Evolutionary conservation across 2,113 vertebrate species (phyloP), one percentile per base, ranked within the genome.

Genomic region (Theristicus caerulescens): DNA sequence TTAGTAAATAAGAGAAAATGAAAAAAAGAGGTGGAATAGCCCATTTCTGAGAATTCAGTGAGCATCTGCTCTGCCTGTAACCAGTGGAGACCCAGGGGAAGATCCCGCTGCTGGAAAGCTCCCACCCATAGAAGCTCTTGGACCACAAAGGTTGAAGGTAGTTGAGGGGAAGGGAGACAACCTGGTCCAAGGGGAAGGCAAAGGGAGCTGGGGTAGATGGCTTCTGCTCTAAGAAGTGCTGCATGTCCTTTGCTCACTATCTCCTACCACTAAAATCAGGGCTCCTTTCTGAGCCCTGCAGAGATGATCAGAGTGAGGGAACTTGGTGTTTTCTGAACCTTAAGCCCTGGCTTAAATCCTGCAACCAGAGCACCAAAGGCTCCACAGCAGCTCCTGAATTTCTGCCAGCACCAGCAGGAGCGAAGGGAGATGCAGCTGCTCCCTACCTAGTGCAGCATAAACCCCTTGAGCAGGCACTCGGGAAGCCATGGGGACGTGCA

Each of bases 391-490:
- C 32, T 40, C 42, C 52, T 31, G 34, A 67, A 55, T 25, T 72
- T 51, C 58, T 59, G 12, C 40, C 16, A n/a, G 32, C 25, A 11
- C 24, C 51, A 55, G 36, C 72, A 64, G 47, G 31, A 58, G 25
- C 6, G 7, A 86, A 76, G 29, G 71, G 61, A 81, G 25, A 22
- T 25, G 27, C 51, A 71, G n/a, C 47, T 81, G 46, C 62, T 57
- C 26, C 79, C 29, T 4, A 4, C 20, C 18, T 9, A 29, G 27
- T 15, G 57, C 62, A 61, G 21, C 40, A 19, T 2, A 36, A 88
- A 46, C 4, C 18, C 44, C 51, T 55, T 0, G 1, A 46, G 46
- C n/a, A 34, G 34, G 38, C 22, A 3, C 26, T 19, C 25, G 26
- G 57, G 20, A 66, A 70, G 25, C 40, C 20, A 6, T 3, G 6